Evolutionary conservation across 2,888 invertebrate species (phyloP), one percentile per base, ranked within the genome.

Genomic region (Idaea straminata): DNA sequence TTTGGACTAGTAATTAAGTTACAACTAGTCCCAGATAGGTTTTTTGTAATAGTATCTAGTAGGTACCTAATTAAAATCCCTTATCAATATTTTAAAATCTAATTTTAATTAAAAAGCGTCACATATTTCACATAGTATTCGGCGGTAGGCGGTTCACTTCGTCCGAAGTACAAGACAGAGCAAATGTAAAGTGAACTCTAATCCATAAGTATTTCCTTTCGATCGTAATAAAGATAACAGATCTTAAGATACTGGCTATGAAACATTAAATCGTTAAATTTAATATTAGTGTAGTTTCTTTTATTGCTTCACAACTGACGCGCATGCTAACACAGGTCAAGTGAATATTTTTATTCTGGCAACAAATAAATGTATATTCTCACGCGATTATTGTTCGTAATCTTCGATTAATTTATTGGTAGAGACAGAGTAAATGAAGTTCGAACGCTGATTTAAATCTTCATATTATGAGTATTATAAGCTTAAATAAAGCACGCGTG

Each of bases 51-150:
- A 34, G 59, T 25, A 59, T 80, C 78, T 79, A 75, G 77, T 80
- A 79, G 83, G 82, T 88, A 47, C 47, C 47, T 47, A 88, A 92
- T 91, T 90, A 86, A 88, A 89, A 85, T 84, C 83, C 77, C 79
- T 91, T 92, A 92, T 92, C 92, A 84, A 80, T 76, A 72, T 79
- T 80, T 85, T 82, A 76, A 83, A 85, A 92, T 92, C 92, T 86
- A 87, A 86, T 91, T 92, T 92, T 91, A 92, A 92, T 92, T 91
- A 91, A 92, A 90, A 91, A 85, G 84, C 87, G 89, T 90, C 91
- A 91, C 88, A 92, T 92, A 91, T 89, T 88, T 92, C 89, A 91
- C 86, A 86, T 81, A 79, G 82, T 86, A 88, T 91, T 92, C 89
- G 91, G 86, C 80, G 83, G 91, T 87, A 88, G 92, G 92, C 91